phyloP scores from a whole-genome alignment of 2,797 vertebrate genomes.

The Platalea minor region DNA sequence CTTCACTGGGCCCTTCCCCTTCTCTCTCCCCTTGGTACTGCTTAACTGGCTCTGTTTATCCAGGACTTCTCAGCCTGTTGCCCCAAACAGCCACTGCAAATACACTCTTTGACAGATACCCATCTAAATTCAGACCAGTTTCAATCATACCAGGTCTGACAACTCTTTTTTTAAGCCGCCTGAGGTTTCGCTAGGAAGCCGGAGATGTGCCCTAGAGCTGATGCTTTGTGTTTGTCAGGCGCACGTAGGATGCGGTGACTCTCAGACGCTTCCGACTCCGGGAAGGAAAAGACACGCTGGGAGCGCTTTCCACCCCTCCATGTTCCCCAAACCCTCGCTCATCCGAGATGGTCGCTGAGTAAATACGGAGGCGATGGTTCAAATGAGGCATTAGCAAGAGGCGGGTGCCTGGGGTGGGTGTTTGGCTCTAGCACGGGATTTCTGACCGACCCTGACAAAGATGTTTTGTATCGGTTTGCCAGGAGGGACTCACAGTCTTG shows the following conservation, averaged over 20 bases:
- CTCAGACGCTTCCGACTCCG: background rate
- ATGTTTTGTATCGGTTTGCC: background rate
- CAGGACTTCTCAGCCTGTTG: background rate
- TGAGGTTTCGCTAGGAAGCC: background rate
- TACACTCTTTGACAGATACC: background rate
- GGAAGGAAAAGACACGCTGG: rapidly evolving
- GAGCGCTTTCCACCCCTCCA: background rate
- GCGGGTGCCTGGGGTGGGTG: background rate
- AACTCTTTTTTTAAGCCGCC: background rate
- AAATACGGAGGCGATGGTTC: background rate
- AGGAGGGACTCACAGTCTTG: background rate
- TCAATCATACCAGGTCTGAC: background rate
- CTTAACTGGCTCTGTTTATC: background rate
- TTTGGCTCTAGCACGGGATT: background rate
- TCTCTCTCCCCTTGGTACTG: background rate
- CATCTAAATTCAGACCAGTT: background rate
- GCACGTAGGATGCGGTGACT: rapidly evolving
- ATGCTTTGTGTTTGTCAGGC: background rate
- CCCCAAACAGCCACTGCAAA: background rate
- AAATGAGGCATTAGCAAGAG: background rate
- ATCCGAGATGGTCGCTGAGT: background rate
- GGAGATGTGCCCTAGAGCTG: background rate
- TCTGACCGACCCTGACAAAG: background rate
- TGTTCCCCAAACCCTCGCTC: background rate
- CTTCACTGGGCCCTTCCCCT: background rate